Conservation (phyloP, 92 coral and sea anemone genomes). For the Parazoanthus swiftii region DNA sequence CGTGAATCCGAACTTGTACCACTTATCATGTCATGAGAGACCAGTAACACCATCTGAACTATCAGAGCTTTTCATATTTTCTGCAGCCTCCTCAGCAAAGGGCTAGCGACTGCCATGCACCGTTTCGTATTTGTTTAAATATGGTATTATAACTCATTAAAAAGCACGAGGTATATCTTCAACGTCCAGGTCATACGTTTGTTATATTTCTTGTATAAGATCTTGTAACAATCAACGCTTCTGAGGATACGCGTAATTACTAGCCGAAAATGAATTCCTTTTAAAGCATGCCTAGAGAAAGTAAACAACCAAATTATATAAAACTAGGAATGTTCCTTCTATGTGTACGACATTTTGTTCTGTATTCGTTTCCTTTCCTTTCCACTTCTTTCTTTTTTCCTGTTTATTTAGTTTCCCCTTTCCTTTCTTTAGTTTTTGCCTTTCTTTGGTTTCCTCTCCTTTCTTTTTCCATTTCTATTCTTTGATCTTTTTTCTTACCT, state of each 20-base stretch:
- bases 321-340: not conserved
- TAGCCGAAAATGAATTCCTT: not conserved
- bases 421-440: not conserved
- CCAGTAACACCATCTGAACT: not conserved
- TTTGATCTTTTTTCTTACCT: not conserved
- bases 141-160: not conserved
- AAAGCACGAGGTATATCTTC: not conserved
- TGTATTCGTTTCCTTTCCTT: not conserved
- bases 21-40: too few relatives aligned
- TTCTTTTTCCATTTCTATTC: too few relatives aligned
- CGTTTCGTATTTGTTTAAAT: not conserved
- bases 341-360: not conserved
- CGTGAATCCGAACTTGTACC: too few relatives aligned
- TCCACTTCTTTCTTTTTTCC: not conserved
- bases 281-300: not conserved
- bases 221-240: not conserved
- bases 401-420: not conserved
- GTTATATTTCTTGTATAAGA: not conserved
- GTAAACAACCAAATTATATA: not conserved
- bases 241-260: not conserved
- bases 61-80: not conserved
- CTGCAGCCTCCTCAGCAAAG: slow-evolving; percentile 4
- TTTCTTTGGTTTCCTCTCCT: too few relatives aligned
- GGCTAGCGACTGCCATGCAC: slow-evolving; percentile 5
- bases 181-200: not conserved